Conservation (phyloP, 2,888 invertebrate genomes). For the Lithophane socia region DNA sequence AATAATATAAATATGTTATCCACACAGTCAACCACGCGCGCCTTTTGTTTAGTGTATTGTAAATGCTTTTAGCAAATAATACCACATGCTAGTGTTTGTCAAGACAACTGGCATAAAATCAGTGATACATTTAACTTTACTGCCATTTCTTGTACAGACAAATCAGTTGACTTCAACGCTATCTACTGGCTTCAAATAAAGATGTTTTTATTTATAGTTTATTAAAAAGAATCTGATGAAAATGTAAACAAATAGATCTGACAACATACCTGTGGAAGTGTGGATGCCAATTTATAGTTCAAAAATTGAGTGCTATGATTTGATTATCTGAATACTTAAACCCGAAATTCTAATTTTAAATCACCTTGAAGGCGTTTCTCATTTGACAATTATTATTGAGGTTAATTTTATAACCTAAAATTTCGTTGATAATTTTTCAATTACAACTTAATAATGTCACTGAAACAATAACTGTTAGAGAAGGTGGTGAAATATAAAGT, state of each 20-base stretch:
- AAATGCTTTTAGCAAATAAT: neutral
- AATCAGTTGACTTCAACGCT: neutral
- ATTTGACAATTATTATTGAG: neutral
- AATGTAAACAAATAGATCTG: neutral
- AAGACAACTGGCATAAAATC: neutral
- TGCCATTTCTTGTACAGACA: neutral
- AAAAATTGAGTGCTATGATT: too few relatives aligned
- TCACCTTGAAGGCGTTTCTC: neutral
- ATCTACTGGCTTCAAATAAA: neutral
- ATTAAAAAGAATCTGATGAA: neutral
- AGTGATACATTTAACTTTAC: neutral
- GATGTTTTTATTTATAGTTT: neutral
- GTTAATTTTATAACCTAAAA: neutral
- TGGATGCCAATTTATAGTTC: neutral
- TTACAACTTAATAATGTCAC: neutral
- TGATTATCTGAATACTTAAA: neutral
- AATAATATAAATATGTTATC: too few relatives aligned
- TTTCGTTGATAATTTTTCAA: neutral
- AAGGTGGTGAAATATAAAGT: neutral
- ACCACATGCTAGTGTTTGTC: neutral
- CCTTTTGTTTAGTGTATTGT: neutral
- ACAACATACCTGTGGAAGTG: neutral
- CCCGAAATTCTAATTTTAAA: neutral
- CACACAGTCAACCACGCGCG: neutral
- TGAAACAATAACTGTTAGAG: neutral